Conservation (phyloP, 2,797 vertebrate species). For the Cirrhinus mrigala region DNA sequence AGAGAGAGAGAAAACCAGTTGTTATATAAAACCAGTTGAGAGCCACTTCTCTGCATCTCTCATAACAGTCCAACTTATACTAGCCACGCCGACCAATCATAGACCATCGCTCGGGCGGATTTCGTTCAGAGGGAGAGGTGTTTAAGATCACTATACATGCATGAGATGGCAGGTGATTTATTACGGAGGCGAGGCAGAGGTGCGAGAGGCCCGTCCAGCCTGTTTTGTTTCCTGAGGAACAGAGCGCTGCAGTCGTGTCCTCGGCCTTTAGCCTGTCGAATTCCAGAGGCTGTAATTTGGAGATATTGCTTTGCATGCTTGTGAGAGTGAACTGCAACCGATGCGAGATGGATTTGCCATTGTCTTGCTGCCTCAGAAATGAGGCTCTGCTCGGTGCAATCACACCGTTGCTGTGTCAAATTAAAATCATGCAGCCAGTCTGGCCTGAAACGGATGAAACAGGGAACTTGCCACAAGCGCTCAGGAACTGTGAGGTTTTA, state of each 20-base stretch:
- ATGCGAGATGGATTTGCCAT: conserved; percentile 54
- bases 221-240: conserved; percentile 56
- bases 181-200: conserved; percentile 65
- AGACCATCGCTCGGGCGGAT: conserved; percentile 52
- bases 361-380: conserved; percentile 54
- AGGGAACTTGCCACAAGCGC: not conserved
- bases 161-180: conserved; percentile 77
- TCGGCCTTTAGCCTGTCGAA: conserved; percentile 59
- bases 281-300: conserved; percentile 59
- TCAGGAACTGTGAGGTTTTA: not conserved
- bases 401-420: conserved; percentile 50
- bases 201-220: conserved; percentile 71
- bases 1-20: not conserved
- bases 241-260: conserved; percentile 39
- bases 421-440: conserved; percentile 39
- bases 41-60: conserved; percentile 15
- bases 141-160: conserved; percentile 72
- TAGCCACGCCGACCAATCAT: conserved; percentile 35
- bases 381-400: conserved; percentile 36
- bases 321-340: conserved; percentile 40
- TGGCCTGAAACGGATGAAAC: conserved; percentile 9
- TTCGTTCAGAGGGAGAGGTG: conserved; percentile 44
- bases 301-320: conserved; percentile 63
- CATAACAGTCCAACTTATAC: not conserved
- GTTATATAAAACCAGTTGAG: not conserved